A percentile compares a stretch with the other conserved stretches of the same genome.
Conservation (phyloP, 2,888 invertebrate species). For the Lepidochitona cinerea region DNA sequence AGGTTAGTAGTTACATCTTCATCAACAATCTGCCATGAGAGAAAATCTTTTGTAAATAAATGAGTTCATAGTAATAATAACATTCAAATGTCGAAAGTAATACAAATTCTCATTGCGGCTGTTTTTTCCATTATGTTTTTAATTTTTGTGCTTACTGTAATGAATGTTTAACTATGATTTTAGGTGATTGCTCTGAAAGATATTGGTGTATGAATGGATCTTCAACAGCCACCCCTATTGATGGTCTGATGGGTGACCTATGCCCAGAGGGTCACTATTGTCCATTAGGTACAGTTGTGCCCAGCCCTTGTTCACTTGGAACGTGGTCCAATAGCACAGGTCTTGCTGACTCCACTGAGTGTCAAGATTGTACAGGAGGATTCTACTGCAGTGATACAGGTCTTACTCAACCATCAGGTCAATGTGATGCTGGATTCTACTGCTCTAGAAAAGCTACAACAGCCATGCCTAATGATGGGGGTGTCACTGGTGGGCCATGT, state of each 20-base stretch:
- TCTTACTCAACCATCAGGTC: conserved; percentile 54
- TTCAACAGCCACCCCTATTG: conserved; percentile 53
- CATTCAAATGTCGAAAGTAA: not conserved
- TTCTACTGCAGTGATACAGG: conserved; percentile 62
- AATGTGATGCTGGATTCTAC: conserved; percentile 51
- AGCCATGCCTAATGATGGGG: conserved; percentile 57
- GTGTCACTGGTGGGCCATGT: conserved; percentile 57
- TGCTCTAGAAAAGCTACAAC: conserved; percentile 38
- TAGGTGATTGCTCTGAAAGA: conserved; percentile 53
- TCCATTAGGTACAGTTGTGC: conserved; percentile 46
- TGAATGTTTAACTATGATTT: not conserved
- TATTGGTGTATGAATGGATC: conserved; percentile 64
- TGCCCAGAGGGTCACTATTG: conserved; percentile 65
- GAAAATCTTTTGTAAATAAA: not conserved
- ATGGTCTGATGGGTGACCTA: conserved; percentile 54
- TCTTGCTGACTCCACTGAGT: conserved; percentile 42
- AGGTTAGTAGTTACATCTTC: conserved; percentile 35
- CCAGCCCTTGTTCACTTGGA: conserved; percentile 52
- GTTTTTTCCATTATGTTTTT: not conserved
- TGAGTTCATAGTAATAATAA: not conserved
- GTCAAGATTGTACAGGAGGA: conserved; percentile 27
- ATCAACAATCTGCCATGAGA: not conserved
- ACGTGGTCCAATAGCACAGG: conserved; percentile 40
- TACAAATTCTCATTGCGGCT: not conserved
- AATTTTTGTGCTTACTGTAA: not conserved